phyloP scores from a whole-genome alignment of 2,888 invertebrate genomes.

The Brassicogethes aeneus region DNA sequence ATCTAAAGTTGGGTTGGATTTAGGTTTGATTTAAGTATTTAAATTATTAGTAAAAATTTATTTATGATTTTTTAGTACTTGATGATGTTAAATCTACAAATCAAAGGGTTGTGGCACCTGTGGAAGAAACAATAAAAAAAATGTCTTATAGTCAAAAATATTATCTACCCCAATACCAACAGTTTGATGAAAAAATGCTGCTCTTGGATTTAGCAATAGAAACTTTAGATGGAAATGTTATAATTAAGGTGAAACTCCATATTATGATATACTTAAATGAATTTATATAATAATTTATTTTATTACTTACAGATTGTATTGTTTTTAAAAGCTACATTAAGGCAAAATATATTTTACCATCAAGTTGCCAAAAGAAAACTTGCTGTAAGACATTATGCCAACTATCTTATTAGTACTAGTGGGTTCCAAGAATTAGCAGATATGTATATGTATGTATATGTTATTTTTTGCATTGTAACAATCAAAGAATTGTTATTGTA shows the following conservation, averaged over 20 bases:
- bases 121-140: constrained; percentile 44
- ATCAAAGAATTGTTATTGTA: constrained; percentile 18
- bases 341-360: constrained; percentile 59
- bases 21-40: constrained; percentile 10
- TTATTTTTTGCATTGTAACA: constrained; percentile 1
- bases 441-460: constrained; percentile 56
- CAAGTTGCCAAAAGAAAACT: constrained; percentile 58
- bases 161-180: constrained; percentile 39
- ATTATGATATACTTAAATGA: too few species aligned
- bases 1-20: constrained; percentile 29
- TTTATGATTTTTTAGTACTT: constrained; percentile 37
- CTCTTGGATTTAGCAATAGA: constrained; percentile 62
- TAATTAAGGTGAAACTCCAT: constrained; percentile 62
- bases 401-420: constrained; percentile 60
- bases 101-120: constrained; percentile 25
- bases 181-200: constrained; percentile 58
- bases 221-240: constrained; percentile 69
- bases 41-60: constrained; percentile 3
- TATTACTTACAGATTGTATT: too few species aligned
- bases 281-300: too few species aligned
- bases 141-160: constrained; percentile 45
- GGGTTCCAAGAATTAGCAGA: constrained; percentile 61
- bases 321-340: constrained; percentile 66
- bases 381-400: constrained; percentile 65
- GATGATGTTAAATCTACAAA: constrained; percentile 33